phyloP scores from a whole-genome alignment of 1,140 invertebrate species.

The Charaxes varanes region DNA sequence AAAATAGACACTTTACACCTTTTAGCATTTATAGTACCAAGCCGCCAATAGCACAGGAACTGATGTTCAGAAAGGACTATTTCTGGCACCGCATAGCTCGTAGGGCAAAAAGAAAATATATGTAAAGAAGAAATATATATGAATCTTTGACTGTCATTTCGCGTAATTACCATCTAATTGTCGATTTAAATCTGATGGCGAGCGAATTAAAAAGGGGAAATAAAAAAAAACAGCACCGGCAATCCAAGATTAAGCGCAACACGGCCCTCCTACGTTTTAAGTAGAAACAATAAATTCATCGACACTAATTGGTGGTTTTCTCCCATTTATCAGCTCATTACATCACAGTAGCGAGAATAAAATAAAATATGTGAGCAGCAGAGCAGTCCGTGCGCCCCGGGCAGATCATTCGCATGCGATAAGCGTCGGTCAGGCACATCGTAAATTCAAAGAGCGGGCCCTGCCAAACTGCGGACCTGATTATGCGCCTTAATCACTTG shows the following conservation, averaged over 20 bases:
- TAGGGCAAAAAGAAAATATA: no score
- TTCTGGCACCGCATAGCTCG: no score
- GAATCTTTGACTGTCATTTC: conserved; percentile 29
- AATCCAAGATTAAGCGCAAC: conserved; percentile 64
- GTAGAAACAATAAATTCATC: conserved; percentile 74
- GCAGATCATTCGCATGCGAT: conserved; percentile 71
- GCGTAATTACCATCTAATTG: conserved; percentile 56
- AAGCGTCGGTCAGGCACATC: conserved; percentile 69
- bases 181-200: conserved; percentile 51
- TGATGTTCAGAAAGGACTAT: no score
- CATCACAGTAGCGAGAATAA: conserved; percentile 73
- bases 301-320: conserved; percentile 74
- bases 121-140: not conserved
- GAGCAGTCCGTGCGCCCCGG: conserved; percentile 62
- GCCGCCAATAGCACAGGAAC: no score
- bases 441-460: conserved; percentile 68
- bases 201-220: conserved; percentile 59
- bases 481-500: conserved; percentile 67
- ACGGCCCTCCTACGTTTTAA: conserved; percentile 70
- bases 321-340: conserved; percentile 73
- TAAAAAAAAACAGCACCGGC: no score
- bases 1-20: conserved; percentile 5
- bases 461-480: conserved; percentile 66
- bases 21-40: no score
- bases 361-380: conserved; percentile 71